These are phyloP conservation scores for Arge pagana DNA, from an alignment of 2,888 invertebrate genomes.

Conservation along the genomic window DNA sequence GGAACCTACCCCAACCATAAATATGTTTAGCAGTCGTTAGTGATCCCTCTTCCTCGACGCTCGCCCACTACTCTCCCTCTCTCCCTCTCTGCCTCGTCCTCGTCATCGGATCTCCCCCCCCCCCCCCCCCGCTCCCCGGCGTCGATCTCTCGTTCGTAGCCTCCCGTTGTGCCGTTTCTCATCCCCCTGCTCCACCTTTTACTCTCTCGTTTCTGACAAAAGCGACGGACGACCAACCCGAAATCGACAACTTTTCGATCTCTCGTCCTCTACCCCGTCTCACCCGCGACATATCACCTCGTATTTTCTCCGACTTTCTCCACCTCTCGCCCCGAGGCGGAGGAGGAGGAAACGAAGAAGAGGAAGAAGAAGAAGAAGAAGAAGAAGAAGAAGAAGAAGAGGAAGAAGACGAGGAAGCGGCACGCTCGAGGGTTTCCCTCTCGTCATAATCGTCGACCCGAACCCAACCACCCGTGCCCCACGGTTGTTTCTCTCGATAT, in stretches of 20 bases:
- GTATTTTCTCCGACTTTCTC: not conserved
- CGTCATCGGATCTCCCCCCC: not conserved
- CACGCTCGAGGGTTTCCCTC: too few relatives aligned
- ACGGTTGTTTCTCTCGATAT: slow-evolving; percentile 16
- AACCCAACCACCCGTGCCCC: slow-evolving; percentile 1
- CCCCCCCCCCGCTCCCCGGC: not conserved
- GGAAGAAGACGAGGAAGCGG: too few relatives aligned
- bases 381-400: too few relatives aligned
- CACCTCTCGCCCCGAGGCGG: not conserved
- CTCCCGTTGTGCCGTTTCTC: not conserved
- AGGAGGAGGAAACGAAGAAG: too few relatives aligned
- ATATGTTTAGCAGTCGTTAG: slow-evolving; percentile 47
- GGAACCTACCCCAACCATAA: slow-evolving; percentile 49
- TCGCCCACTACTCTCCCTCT: slow-evolving; percentile 15
- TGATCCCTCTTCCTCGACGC: too few relatives aligned
- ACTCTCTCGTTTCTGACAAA: slow-evolving; percentile 3
- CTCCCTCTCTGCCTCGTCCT: not conserved
- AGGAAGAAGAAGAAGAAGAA: too few relatives aligned
- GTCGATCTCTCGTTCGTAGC: not conserved
- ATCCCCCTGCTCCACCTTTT: not conserved
- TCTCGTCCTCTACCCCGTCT: slow-evolving; percentile 1
- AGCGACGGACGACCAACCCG: slow-evolving; percentile 2
- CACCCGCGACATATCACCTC: slow-evolving; percentile 1
- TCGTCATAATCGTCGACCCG: slow-evolving; percentile 17
- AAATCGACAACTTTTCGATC: slow-evolving; percentile 16